phyloP scores from a whole-genome alignment of 2,797 vertebrate genomes.

The Microctenopoma stevenorrisi region DNA sequence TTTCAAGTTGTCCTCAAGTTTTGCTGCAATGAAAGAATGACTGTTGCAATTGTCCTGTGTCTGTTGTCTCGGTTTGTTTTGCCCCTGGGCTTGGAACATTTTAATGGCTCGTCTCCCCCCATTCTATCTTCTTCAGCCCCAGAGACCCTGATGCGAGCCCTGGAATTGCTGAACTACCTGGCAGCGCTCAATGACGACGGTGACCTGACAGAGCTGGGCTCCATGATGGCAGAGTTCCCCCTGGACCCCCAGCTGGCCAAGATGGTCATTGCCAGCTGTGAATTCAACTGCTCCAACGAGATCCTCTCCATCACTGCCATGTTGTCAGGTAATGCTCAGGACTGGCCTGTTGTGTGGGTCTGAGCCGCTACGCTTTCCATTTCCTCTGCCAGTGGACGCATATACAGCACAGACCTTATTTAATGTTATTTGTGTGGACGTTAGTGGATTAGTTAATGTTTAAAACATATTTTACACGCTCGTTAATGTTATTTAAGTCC shows the following conservation, averaged over 20 bases:
- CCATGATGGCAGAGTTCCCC: slow-evolving; percentile 99
- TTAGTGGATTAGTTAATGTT: not conserved
- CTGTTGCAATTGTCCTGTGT: slow-evolving; percentile 37
- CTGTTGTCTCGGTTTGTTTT: slow-evolving; percentile 39
- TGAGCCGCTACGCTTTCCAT: slow-evolving; percentile 47
- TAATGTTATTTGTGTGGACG: not conserved
- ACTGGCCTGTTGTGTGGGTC: slow-evolving; percentile 54
- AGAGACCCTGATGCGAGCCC: slow-evolving; percentile 97
- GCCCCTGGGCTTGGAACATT: slow-evolving; percentile 37
- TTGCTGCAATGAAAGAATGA: slow-evolving; percentile 26
- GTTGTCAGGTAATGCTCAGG: slow-evolving; percentile 97
- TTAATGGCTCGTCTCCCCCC: slow-evolving; percentile 37
- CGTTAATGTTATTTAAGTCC: not conserved
- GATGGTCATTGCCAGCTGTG: slow-evolving; percentile 99
- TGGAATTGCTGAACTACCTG: slow-evolving; percentile 96
- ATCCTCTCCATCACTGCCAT: slow-evolving; percentile 98
- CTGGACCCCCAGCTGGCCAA: slow-evolving; percentile 97
- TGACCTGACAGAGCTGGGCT: slow-evolving; percentile 96
- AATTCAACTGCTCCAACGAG: slow-evolving; percentile 99
- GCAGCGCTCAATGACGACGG: slow-evolving; percentile 96
- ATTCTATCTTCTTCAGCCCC: slow-evolving; percentile 84
- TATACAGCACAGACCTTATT: slow-evolving; percentile 5
- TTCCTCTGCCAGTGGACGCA: slow-evolving; percentile 35
- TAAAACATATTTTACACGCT: not conserved
- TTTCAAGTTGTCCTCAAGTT: slow-evolving; percentile 29